Conservation (phyloP, 2,888 invertebrate genomes). For the Prenolepis imparis region DNA sequence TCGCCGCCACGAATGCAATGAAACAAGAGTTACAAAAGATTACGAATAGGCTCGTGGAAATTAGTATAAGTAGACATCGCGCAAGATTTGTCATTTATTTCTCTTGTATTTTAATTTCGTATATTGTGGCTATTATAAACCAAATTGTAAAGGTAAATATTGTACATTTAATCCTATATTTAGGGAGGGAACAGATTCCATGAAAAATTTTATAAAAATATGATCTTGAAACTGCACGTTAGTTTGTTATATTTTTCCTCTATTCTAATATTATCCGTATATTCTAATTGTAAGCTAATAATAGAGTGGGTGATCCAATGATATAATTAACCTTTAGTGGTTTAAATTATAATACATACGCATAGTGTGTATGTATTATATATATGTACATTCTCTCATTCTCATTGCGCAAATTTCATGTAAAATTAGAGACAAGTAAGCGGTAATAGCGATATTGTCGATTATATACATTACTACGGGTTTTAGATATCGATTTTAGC, state of each 20-base stretch:
- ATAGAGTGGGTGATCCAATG: neutral
- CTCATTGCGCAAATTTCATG: neutral
- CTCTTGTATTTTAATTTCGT: neutral
- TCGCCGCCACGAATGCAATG: slow-evolving; percentile 24
- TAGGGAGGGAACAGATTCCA: neutral
- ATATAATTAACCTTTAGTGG: neutral
- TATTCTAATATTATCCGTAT: no score
- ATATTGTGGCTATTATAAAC: neutral
- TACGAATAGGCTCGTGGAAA: slow-evolving; percentile 16
- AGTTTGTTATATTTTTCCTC: neutral
- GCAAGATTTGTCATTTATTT: neutral
- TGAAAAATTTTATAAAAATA: neutral
- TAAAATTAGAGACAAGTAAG: neutral
- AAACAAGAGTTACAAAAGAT: slow-evolving; percentile 53
- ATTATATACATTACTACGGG: slow-evolving; percentile 21
- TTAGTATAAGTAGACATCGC: slow-evolving; percentile 3
- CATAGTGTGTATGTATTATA: neutral
- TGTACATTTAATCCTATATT: neutral
- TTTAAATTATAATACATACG: neutral
- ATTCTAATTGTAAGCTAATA: neutral
- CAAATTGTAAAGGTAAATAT: neutral
- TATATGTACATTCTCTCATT: neutral
- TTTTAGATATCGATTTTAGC: slow-evolving; percentile 38
- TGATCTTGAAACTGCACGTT: neutral
- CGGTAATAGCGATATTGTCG: neutral